Percentiles rank a stretch among this genome's conserved stretches.
These are phyloP conservation scores for Parus major DNA, from an alignment of 2,113 vertebrate species.

Conservation along the genomic window DNA sequence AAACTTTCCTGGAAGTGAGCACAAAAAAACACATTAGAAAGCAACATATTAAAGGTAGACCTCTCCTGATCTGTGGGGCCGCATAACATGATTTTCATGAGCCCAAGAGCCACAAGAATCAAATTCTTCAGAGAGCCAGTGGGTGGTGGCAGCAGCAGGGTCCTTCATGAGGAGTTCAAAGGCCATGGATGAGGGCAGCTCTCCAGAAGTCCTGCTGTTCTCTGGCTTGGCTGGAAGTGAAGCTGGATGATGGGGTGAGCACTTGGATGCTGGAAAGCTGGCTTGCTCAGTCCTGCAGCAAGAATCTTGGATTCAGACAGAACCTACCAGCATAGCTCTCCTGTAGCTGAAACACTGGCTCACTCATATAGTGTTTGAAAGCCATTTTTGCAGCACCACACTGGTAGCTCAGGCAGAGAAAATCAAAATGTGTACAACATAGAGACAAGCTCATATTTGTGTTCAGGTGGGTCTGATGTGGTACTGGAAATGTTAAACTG, in stretches of 20 bases:
- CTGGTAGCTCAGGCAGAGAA: neutral
- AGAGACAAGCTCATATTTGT: neutral
- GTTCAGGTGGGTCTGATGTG: neutral
- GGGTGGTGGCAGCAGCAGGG: neutral
- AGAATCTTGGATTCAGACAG: neutral
- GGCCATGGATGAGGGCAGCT: neutral
- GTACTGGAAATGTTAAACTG: neutral
- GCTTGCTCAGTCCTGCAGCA: neutral
- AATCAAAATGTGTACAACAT: neutral
- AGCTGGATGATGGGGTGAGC: neutral
- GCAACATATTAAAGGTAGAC: neutral
- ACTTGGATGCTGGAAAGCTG: neutral
- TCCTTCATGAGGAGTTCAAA: neutral
- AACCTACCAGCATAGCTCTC: neutral
- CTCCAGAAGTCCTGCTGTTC: neutral
- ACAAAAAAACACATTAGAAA: neutral
- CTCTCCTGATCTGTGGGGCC: neutral
- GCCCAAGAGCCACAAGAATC: neutral
- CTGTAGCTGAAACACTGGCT: neutral
- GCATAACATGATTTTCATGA: fast-evolving
- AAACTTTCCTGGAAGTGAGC: slow-evolving; percentile 29
- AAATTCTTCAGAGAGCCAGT: neutral
- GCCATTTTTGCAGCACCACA: neutral
- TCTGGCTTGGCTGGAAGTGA: neutral
- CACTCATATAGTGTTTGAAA: neutral